A percentile compares a stretch with the other conserved stretches of the same genome.
phyloP scores from a whole-genome alignment of 2,113 vertebrate genomes.

The Ochotona princeps region DNA sequence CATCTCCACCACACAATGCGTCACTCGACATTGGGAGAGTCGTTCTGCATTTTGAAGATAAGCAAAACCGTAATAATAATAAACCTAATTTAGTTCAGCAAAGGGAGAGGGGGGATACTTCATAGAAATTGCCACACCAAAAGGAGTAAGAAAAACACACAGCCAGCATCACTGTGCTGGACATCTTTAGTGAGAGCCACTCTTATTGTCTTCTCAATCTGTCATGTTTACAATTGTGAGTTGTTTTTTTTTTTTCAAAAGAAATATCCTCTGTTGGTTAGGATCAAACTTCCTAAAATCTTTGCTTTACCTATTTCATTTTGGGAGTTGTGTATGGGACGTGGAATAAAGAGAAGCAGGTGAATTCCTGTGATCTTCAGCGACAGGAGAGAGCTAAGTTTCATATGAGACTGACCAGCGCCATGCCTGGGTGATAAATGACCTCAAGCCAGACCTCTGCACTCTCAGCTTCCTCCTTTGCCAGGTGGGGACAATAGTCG shows the following conservation, averaged over 20 bases:
- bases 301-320: conserved; percentile 12
- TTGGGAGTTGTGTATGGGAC: neutral
- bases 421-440: neutral
- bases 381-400: neutral
- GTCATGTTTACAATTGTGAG: neutral
- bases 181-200: neutral
- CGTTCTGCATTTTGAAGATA: conserved; percentile 27
- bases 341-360: neutral
- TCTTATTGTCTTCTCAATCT: neutral
- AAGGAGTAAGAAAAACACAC: neutral
- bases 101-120: neutral
- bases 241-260: neutral
- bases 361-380: neutral
- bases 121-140: neutral
- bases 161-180: neutral
- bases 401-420: neutral
- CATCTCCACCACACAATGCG: conserved; percentile 37
- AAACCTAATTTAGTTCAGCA: conserved; percentile 32
- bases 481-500: neutral
- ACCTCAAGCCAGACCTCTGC: neutral
- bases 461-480: neutral
- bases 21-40: conserved; percentile 37
- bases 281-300: neutral
- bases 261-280: neutral
- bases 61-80: conserved; percentile 51